Evolutionary conservation across 2,797 vertebrate species (phyloP).

Genomic region (Cossypha caffra): DNA sequence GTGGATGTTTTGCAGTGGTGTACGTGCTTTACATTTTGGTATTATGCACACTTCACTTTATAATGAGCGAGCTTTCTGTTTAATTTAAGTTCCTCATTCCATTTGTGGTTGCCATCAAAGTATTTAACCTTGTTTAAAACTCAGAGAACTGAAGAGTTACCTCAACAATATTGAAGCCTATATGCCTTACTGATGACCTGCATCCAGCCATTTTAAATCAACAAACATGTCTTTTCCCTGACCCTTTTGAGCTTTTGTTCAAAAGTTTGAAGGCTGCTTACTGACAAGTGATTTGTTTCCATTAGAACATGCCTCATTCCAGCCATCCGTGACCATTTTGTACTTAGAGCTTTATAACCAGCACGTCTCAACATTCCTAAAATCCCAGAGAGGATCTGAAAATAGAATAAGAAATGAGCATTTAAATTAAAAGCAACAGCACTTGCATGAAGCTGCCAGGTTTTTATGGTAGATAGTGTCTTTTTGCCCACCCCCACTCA

Average conservation of each 20-base stretch:
- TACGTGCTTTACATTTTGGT: not conserved
- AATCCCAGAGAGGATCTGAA: constrained; percentile 78
- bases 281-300: constrained; percentile 75
- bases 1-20: not conserved
- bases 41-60: not conserved
- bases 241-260: constrained; percentile 61
- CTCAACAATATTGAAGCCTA: not conserved
- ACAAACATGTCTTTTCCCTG: constrained; percentile 38
- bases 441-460: constrained; percentile 60
- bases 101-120: not conserved
- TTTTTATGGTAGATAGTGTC: constrained; percentile 61
- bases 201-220: constrained; percentile 34
- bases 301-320: constrained; percentile 60
- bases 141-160: not conserved
- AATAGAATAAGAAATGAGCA: constrained; percentile 80
- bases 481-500: constrained; percentile 13
- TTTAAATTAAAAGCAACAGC: constrained; percentile 78
- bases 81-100: not conserved
- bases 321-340: constrained; percentile 70
- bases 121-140: constrained; percentile 1
- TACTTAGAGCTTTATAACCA: constrained; percentile 68
- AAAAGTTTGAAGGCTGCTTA: constrained; percentile 59
- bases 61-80: not conserved
- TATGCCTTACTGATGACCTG: not conserved
- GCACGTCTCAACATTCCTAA: constrained; percentile 78